Evolutionary conservation across 2,888 invertebrate species (phyloP).

Genomic region (Drosophila melanosoma): DNA sequence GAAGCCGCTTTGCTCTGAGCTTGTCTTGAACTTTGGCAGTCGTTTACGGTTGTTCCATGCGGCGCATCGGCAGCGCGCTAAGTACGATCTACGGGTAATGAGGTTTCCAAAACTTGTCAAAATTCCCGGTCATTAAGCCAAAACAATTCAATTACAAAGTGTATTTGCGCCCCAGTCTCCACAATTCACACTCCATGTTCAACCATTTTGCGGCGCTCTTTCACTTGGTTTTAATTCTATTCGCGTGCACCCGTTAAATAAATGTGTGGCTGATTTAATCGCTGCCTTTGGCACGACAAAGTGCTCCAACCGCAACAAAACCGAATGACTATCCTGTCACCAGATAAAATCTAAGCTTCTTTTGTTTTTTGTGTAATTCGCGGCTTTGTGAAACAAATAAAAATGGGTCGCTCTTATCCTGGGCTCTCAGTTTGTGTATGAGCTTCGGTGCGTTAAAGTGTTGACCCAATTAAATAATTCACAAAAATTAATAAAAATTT

Average conservation of each 20-base stretch:
- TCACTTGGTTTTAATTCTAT: background rate
- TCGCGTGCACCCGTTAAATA: slow-evolving; percentile 66
- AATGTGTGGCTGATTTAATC: slow-evolving; percentile 68
- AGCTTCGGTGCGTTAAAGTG: slow-evolving; percentile 52
- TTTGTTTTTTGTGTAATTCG: slow-evolving; percentile 1
- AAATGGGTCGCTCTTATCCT: slow-evolving; percentile 62
- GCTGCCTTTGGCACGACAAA: slow-evolving; percentile 33
- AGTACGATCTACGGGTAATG: slow-evolving; percentile 28
- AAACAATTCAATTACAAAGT: slow-evolving; percentile 45
- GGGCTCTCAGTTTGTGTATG: slow-evolving; percentile 57
- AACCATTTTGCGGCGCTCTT: background rate
- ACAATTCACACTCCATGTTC: background rate
- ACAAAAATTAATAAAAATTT: slow-evolving; percentile 27
- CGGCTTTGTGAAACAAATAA: slow-evolving; percentile 52
- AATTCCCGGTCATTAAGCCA: slow-evolving; percentile 43
- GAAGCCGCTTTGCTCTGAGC: slow-evolving; percentile 55
- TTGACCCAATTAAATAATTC: slow-evolving; percentile 68
- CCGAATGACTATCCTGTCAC: slow-evolving; percentile 31
- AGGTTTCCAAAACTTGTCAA: slow-evolving; percentile 14
- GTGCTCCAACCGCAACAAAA: background rate
- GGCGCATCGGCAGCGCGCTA: slow-evolving; percentile 57
- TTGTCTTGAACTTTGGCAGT: slow-evolving; percentile 77
- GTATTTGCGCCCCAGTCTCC: slow-evolving; percentile 4
- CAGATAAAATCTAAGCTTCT: slow-evolving; percentile 48
- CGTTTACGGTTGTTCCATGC: slow-evolving; percentile 70